Conservation (phyloP, 2,113 vertebrate genomes). For the Pontoporia blainvillei region DNA sequence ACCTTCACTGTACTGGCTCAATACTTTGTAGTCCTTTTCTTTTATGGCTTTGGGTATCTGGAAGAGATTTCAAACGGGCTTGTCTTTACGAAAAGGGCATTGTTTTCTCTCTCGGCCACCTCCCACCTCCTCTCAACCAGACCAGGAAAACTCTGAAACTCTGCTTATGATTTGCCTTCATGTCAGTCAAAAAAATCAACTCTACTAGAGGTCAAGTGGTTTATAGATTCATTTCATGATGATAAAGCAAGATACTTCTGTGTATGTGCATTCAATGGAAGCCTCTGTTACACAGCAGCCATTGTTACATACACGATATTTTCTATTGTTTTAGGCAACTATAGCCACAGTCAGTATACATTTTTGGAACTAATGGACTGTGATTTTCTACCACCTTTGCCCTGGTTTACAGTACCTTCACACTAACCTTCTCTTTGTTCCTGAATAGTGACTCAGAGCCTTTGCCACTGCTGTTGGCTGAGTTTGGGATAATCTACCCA, state of each 20-base stretch:
- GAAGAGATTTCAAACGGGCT: slow-evolving; percentile 38
- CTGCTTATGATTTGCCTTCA: not conserved
- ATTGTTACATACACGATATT: not conserved
- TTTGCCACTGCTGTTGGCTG: not conserved
- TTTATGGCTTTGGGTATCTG: slow-evolving; percentile 71
- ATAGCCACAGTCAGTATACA: not conserved
- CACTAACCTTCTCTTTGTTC: not conserved
- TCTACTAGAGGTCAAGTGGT: not conserved
- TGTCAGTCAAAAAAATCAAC: not conserved
- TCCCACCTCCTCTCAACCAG: not conserved
- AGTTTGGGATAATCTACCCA: not conserved
- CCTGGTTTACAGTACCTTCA: not conserved
- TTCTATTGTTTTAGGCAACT: not conserved
- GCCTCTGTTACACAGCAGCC: not conserved
- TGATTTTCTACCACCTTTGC: not conserved
- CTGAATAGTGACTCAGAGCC: not conserved
- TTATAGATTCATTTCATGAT: not conserved
- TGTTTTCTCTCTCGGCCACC: not conserved
- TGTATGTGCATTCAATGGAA: not conserved
- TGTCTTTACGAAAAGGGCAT: not conserved
- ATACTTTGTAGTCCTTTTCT: slow-evolving; percentile 67
- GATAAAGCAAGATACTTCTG: not conserved
- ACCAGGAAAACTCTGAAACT: not conserved
- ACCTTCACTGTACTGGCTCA: slow-evolving; percentile 75
- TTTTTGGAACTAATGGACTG: not conserved